A percentile compares a stretch with the other conserved stretches of the same genome.
Evolutionary conservation across 2,888 invertebrate genomes (phyloP).

Genomic region (Horisme vitalbata): DNA sequence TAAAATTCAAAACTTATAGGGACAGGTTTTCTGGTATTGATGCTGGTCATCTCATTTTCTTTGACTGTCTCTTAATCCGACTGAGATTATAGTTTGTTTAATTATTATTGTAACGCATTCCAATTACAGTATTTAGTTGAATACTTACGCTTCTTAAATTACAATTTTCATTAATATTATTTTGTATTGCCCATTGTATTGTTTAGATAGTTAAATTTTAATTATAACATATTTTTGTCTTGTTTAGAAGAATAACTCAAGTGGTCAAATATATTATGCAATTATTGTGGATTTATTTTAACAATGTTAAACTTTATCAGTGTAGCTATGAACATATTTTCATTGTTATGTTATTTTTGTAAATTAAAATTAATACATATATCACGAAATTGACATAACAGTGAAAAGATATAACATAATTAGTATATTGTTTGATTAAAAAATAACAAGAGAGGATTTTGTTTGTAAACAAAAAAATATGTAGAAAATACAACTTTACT

Average conservation of each 20-base stretch:
- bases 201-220: conserved; percentile 37
- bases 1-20: conserved; percentile 43
- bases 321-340: conserved; percentile 48
- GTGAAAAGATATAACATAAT: not conserved
- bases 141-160: conserved; percentile 35
- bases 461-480: conserved; percentile 1
- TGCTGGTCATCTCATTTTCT: conserved; percentile 62
- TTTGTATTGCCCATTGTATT: conserved; percentile 51
- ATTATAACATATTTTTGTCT: conserved; percentile 7
- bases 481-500: conserved; percentile 6
- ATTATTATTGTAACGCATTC: conserved; percentile 69
- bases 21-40: conserved; percentile 55
- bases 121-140: conserved; percentile 52
- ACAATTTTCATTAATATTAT: conserved; percentile 33
- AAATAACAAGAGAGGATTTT: too few species aligned
- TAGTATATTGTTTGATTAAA: conserved; percentile 8
- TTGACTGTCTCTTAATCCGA: conserved; percentile 55
- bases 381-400: not conserved
- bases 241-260: conserved; percentile 41
- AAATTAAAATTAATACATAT: too few species aligned
- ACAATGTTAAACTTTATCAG: not conserved
- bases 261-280: conserved; percentile 12
- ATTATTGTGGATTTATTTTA: not conserved
- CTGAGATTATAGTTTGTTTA: conserved; percentile 57
- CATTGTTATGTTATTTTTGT: conserved; percentile 1